Evolutionary conservation across 2,888 invertebrate species (phyloP).

Genomic region (Terebella lapidaria): DNA sequence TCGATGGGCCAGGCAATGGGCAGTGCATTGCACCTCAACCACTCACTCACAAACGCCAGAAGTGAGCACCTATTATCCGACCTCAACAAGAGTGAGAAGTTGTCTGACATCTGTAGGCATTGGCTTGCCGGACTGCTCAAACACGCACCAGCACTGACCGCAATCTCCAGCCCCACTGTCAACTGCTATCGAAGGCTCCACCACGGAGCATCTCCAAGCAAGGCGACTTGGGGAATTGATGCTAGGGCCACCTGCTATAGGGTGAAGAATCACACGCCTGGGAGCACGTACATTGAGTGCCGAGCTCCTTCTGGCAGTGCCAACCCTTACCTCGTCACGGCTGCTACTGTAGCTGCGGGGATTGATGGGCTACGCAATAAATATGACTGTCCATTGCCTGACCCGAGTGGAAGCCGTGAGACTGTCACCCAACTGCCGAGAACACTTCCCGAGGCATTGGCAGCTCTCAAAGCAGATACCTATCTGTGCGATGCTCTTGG

Average conservation of each 20-base stretch:
- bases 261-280: constrained; percentile 8
- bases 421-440: constrained; percentile 11
- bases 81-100: neutral
- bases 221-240: constrained; percentile 24
- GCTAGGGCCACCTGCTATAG: constrained; percentile 16
- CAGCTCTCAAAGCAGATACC: constrained; percentile 15
- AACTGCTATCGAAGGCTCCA: constrained; percentile 26
- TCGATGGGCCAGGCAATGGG: constrained; percentile 4
- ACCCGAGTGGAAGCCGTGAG: neutral
- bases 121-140: constrained; percentile 25
- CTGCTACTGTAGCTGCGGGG: constrained; percentile 23
- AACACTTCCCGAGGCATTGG: constrained; percentile 19
- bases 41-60: constrained; percentile 20
- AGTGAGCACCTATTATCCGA: constrained; percentile 18
- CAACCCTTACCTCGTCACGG: constrained; percentile 25
- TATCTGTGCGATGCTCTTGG: constrained; percentile 18
- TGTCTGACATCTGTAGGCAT: constrained; percentile 17
- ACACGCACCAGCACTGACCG: constrained; percentile 22
- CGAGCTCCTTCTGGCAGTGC: constrained; percentile 16
- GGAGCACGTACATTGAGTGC: constrained; percentile 21
- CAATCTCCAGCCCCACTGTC: constrained; percentile 25
- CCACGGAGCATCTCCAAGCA: constrained; percentile 11
- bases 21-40: constrained; percentile 25
- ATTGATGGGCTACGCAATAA: constrained; percentile 21
- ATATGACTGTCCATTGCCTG: neutral